A percentile compares a stretch with the other conserved stretches of the same genome.
Conservation (phyloP, 2,113 vertebrate species). For the Pseudopipra pipra region DNA sequence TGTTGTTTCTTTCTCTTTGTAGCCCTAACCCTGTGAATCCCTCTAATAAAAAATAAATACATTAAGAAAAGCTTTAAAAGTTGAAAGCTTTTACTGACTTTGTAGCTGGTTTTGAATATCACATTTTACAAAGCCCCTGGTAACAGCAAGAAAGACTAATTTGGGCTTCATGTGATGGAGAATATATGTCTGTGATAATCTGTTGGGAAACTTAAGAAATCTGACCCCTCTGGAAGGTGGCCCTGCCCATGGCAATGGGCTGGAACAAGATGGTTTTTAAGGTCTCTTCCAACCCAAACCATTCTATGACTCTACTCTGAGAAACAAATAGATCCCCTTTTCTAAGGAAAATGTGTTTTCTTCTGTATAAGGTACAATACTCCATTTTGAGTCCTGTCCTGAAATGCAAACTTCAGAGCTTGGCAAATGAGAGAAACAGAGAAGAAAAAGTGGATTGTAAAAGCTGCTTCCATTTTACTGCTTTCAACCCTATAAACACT, state of each 20-base stretch:
- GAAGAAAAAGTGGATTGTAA: not conserved
- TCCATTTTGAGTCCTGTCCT: not conserved
- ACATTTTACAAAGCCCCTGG: not conserved
- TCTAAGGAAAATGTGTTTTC: not conserved
- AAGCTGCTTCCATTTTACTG: conserved; percentile 10
- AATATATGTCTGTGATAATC: not conserved
- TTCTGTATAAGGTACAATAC: not conserved
- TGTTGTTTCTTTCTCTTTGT: not conserved
- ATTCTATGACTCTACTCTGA: not conserved
- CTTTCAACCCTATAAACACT: not conserved
- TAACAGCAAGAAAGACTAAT: not conserved
- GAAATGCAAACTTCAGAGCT: not conserved
- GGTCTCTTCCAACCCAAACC: not conserved
- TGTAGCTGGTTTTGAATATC: not conserved
- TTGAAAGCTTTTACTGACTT: not conserved
- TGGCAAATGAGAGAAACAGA: not conserved
- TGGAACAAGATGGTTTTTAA: not conserved
- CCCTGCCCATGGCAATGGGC: not conserved
- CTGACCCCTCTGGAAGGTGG: not conserved
- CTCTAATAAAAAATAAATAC: not conserved
- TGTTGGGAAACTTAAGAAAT: not conserved
- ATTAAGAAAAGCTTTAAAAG: not conserved
- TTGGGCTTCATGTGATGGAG: not conserved
- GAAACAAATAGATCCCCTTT: not conserved
- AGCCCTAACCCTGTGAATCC: not conserved